Percentiles rank a stretch among this genome's conserved stretches.
phyloP scores from a whole-genome alignment of 2,113 vertebrate genomes.

The Cathartes aura region DNA sequence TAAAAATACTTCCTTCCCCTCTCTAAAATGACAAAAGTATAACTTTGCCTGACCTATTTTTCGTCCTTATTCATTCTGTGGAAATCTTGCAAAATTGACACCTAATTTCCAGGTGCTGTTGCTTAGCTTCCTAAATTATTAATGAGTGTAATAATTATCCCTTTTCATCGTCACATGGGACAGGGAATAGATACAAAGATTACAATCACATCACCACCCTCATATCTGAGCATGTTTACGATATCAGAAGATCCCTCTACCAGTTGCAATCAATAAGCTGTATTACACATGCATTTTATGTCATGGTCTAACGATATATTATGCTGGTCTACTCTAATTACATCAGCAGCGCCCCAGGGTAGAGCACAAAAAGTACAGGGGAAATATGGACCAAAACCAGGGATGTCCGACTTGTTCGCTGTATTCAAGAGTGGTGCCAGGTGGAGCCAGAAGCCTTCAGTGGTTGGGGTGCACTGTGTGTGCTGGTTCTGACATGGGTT shows the following conservation, averaged over 20 bases:
- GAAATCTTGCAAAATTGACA: constrained; percentile 38
- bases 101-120: constrained; percentile 50
- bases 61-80: not conserved
- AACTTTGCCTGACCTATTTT: constrained; percentile 51
- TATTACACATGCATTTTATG: not conserved
- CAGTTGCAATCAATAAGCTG: not conserved
- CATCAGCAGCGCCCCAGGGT: not conserved
- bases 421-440: not conserved
- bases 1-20: constrained; percentile 48
- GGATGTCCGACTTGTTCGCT: not conserved
- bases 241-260: not conserved
- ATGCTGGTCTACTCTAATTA: not conserved
- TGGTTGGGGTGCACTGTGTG: accelerated
- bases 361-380: not conserved
- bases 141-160: not conserved
- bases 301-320: not conserved
- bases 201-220: not conserved
- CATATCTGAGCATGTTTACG: accelerated
- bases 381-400: not conserved
- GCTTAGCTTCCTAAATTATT: constrained; percentile 51
- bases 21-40: not conserved
- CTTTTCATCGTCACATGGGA: not conserved
- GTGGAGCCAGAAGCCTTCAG: not conserved
- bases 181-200: not conserved
- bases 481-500: not conserved